Conservation (phyloP, 2,797 vertebrate genomes). For the Amblyopsis hoosieri region DNA sequence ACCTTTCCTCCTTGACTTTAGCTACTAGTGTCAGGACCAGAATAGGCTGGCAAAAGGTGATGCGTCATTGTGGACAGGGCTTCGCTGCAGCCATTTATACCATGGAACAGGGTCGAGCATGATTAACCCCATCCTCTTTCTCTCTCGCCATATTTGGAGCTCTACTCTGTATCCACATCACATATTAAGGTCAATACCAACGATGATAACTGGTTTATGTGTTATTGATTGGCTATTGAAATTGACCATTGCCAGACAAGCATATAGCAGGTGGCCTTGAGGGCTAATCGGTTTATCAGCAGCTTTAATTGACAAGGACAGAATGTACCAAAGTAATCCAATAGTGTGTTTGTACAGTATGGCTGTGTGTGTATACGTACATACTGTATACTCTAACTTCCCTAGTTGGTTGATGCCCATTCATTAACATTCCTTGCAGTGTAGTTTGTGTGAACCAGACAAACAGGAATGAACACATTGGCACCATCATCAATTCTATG, state of each 20-base stretch:
- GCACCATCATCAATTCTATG: conserved; percentile 6
- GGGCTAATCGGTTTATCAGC: conserved; percentile 76
- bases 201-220: conserved; percentile 68
- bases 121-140: conserved; percentile 27
- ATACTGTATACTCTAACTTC: not conserved
- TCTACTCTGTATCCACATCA: conserved; percentile 40
- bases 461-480: not conserved
- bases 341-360: conserved; percentile 42
- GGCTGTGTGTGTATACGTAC: conserved; percentile 1
- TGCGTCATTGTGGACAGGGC: not conserved
- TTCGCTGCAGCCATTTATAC: conserved; percentile 14
- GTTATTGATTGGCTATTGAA: conserved; percentile 71
- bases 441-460: not conserved
- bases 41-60: not conserved
- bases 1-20: conserved; percentile 15
- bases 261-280: conserved; percentile 70
- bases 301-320: conserved; percentile 75
- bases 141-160: conserved; percentile 25
- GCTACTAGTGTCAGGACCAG: not conserved
- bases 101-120: conserved; percentile 14
- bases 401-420: not conserved
- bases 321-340: conserved; percentile 71
- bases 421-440: too few relatives aligned
- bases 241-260: conserved; percentile 68
- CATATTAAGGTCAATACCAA: conserved; percentile 60